Conservation (phyloP, 2,113 vertebrate species). For the Piprites chloris region DNA sequence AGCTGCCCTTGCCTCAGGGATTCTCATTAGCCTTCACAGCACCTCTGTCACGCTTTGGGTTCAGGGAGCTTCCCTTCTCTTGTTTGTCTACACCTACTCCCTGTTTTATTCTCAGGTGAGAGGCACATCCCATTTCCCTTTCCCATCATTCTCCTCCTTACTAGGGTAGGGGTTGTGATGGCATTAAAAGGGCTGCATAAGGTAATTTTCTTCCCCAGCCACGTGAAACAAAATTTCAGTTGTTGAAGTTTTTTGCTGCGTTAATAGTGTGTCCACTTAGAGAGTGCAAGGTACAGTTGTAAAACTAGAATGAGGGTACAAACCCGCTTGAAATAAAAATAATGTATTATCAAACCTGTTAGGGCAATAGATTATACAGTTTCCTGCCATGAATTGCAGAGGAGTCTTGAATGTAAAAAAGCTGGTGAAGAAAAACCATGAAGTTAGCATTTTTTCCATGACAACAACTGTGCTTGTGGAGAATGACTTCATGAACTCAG, state of each 20-base stretch:
- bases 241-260: neutral
- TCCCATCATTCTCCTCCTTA: neutral
- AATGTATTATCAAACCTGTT: neutral
- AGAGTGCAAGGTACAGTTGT: neutral
- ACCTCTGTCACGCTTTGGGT: neutral
- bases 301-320: conserved; percentile 13
- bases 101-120: neutral
- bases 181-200: neutral
- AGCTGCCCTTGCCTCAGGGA: neutral
- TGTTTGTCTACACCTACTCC: neutral
- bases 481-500: conserved; percentile 7
- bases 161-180: neutral
- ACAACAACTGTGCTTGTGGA: neutral
- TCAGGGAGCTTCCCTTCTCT: neutral
- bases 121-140: neutral
- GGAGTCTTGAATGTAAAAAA: neutral
- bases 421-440: neutral
- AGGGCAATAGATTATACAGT: conserved; percentile 23
- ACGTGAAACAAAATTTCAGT: neutral
- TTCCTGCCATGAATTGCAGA: conserved; percentile 53
- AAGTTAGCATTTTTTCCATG: neutral
- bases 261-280: neutral
- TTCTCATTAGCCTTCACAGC: neutral
- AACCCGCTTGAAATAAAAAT: conserved; percentile 61
- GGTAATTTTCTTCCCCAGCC: neutral